A percentile compares a stretch with the other conserved stretches of the same genome.
Evolutionary conservation across 2,797 vertebrate species (phyloP).

Genomic region (Moxostoma hubbsi): DNA sequence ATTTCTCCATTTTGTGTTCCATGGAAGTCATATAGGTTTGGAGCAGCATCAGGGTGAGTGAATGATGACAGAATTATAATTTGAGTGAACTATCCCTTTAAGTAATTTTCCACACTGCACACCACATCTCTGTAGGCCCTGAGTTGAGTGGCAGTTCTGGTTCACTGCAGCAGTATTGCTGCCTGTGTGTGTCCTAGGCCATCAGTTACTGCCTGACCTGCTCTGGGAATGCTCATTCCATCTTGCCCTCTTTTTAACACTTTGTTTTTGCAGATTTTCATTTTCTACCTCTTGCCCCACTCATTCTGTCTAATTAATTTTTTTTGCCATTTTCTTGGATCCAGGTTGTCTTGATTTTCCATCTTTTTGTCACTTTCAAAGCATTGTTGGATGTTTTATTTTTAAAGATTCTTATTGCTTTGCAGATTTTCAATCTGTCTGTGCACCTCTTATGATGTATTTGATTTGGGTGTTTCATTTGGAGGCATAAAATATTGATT

Average conservation of each 20-base stretch:
- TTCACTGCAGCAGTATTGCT: constrained; percentile 18
- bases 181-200: background rate
- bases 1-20: too few species aligned
- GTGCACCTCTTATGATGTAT: constrained; percentile 5
- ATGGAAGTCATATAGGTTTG: too few species aligned
- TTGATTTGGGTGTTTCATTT: constrained; percentile 25
- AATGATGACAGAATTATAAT: too few species aligned
- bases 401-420: constrained; percentile 38
- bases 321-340: constrained; percentile 59
- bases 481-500: constrained; percentile 1
- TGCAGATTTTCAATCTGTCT: constrained; percentile 33
- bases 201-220: constrained; percentile 40
- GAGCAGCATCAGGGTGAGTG: too few species aligned
- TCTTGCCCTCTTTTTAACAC: constrained; percentile 51
- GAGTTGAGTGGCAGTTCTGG: constrained; percentile 19
- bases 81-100: too few species aligned
- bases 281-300: constrained; percentile 18
- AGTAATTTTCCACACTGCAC: constrained; percentile 29
- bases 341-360: constrained; percentile 72
- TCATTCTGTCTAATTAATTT: constrained; percentile 14
- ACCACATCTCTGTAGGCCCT: background rate
- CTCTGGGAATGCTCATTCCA: constrained; percentile 53
- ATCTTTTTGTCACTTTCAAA: constrained; percentile 58
- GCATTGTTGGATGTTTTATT: constrained; percentile 14
- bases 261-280: constrained; percentile 37